phyloP scores from a whole-genome alignment of 2,797 vertebrate species.

The Paedocypris micromegethes region DNA sequence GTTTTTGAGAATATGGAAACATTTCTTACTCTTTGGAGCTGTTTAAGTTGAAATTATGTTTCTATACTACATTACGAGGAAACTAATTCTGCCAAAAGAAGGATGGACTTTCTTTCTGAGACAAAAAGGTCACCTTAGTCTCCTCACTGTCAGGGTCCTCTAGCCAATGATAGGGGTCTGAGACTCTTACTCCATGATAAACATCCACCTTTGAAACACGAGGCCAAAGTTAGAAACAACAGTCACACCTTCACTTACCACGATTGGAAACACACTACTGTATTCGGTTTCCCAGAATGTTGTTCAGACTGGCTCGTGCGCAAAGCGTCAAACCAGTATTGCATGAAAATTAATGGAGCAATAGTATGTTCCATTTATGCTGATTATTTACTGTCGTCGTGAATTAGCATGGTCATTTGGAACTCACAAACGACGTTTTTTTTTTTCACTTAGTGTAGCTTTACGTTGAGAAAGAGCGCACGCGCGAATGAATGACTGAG shows the following conservation, averaged over 20 bases:
- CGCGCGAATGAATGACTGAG: slow-evolving; percentile 2
- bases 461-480: not conserved
- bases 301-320: not conserved
- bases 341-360: not conserved
- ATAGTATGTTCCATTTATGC: no score
- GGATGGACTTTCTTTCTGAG: no score
- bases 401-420: no score
- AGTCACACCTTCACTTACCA: not conserved
- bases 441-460: no score
- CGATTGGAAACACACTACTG: not conserved
- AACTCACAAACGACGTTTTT: no score
- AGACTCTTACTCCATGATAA: slow-evolving; percentile 63
- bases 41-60: no score
- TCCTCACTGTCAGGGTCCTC: slow-evolving; percentile 65
- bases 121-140: slow-evolving; percentile 57
- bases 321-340: not conserved
- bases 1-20: no score
- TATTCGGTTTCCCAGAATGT: not conserved
- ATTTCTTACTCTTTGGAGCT: no score
- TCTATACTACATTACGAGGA: no score
- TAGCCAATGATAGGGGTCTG: slow-evolving; percentile 67
- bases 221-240: not conserved
- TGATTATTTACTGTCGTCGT: no score
- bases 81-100: no score
- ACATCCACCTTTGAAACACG: slow-evolving; percentile 58